Percentiles rank a stretch among this genome's conserved stretches.
phyloP scores from a whole-genome alignment of 2,797 vertebrate species.

The Limnodromus scolopaceus region DNA sequence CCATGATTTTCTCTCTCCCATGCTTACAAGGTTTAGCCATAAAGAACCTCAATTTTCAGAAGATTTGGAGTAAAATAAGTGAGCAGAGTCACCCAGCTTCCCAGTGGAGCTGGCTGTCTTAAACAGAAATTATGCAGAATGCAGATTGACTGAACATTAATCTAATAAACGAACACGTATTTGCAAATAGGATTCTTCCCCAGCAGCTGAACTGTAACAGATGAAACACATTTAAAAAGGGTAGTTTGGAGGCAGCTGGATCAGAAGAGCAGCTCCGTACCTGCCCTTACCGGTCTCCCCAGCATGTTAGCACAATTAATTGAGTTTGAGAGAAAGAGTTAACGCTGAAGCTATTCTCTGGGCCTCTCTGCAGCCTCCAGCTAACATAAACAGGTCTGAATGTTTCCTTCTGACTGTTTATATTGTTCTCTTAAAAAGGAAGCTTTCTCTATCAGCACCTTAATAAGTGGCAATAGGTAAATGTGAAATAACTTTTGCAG shows the following conservation, averaged over 20 bases:
- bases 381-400: conserved; percentile 73
- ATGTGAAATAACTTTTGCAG: conserved; percentile 18
- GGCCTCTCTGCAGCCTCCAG: conserved; percentile 4
- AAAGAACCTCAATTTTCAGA: background rate
- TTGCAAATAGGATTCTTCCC: background rate
- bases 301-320: background rate
- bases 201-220: background rate
- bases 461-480: conserved; percentile 54
- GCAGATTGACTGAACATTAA: background rate
- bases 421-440: conserved; percentile 68
- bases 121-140: background rate
- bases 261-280: background rate
- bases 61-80: background rate
- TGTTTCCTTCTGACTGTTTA: conserved; percentile 62
- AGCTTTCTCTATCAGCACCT: conserved; percentile 62
- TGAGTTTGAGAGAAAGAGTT: conserved; percentile 23
- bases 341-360: background rate
- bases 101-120: background rate
- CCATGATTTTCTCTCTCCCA: background rate
- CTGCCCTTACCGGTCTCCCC: background rate
- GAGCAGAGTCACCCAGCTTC: background rate
- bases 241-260: background rate
- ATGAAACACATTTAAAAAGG: background rate
- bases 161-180: background rate
- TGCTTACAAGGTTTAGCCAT: background rate